These are phyloP conservation scores for Trogon surrucura DNA, from an alignment of 2,113 vertebrate genomes.

Conservation along the genomic window DNA sequence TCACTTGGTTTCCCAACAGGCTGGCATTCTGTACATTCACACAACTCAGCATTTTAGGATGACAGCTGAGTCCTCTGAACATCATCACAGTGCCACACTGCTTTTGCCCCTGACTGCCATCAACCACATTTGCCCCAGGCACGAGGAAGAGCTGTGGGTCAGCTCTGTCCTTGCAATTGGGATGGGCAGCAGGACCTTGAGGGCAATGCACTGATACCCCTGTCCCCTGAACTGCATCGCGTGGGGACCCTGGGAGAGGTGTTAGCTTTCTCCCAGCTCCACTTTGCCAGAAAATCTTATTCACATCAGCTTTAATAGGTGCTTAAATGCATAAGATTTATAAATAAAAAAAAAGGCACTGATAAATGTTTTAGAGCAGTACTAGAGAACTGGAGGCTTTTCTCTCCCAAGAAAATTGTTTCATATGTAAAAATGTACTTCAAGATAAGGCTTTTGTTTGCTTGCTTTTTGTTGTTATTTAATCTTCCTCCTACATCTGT, in stretches of 20 bases:
- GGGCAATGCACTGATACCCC: background rate
- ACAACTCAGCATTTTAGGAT: background rate
- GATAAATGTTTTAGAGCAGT: background rate
- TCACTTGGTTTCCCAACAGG: background rate
- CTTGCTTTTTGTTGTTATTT: background rate
- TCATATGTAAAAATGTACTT: background rate
- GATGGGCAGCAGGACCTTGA: rapidly evolving
- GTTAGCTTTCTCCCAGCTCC: background rate
- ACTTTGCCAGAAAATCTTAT: background rate
- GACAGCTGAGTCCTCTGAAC: background rate
- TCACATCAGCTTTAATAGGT: background rate
- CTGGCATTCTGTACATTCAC: background rate
- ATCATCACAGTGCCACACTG: background rate
- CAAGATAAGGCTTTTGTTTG: background rate
- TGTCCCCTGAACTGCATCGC: background rate
- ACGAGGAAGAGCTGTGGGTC: rapidly evolving
- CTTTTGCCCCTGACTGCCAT: background rate
- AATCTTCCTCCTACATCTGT: conserved; percentile 20
- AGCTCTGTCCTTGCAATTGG: background rate
- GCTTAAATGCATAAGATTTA: background rate
- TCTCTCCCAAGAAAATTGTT: background rate
- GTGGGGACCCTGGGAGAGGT: background rate
- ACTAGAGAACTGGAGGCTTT: background rate
- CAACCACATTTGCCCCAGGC: rapidly evolving
- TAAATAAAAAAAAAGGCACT: background rate